Percentiles rank a stretch among this genome's conserved stretches.
phyloP scores from a whole-genome alignment of 23 tunicate species.

The Halocynthia aurantium region DNA sequence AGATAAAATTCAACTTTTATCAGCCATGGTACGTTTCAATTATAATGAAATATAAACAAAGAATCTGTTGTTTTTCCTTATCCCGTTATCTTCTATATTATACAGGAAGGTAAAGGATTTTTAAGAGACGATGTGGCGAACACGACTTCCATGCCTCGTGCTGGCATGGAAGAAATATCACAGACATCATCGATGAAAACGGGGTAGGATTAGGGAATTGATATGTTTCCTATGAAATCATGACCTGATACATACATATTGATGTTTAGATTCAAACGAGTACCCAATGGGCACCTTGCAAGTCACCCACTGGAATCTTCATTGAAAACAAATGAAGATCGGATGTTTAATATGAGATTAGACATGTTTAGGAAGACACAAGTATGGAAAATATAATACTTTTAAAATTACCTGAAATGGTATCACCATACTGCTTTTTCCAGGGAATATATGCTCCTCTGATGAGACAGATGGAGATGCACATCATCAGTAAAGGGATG shows the following conservation, averaged over 20 bases:
- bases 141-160: slow-evolving; percentile 11
- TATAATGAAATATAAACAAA: no score
- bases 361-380: slow-evolving; percentile 38
- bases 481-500: slow-evolving; percentile 46
- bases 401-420: not conserved
- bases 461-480: slow-evolving; percentile 65
- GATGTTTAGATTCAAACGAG: slow-evolving; percentile 12
- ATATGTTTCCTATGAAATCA: not conserved
- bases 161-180: slow-evolving; percentile 7
- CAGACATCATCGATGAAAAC: slow-evolving; percentile 5
- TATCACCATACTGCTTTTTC: not conserved
- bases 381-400: slow-evolving; percentile 8
- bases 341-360: slow-evolving; percentile 18
- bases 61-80: no score
- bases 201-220: not conserved
- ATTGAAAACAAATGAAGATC: slow-evolving; percentile 18
- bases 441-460: slow-evolving; percentile 78
- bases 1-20: no score
- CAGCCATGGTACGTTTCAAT: no score
- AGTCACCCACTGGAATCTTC: slow-evolving; percentile 52
- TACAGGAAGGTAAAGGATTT: slow-evolving; percentile 1
- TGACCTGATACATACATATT: not conserved
- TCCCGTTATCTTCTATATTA: not conserved
- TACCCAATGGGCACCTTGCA: not conserved
- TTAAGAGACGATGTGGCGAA: not conserved